Evolutionary conservation across 1,140 invertebrate genomes (phyloP).

Genomic region (Drosophila punjabiensis): DNA sequence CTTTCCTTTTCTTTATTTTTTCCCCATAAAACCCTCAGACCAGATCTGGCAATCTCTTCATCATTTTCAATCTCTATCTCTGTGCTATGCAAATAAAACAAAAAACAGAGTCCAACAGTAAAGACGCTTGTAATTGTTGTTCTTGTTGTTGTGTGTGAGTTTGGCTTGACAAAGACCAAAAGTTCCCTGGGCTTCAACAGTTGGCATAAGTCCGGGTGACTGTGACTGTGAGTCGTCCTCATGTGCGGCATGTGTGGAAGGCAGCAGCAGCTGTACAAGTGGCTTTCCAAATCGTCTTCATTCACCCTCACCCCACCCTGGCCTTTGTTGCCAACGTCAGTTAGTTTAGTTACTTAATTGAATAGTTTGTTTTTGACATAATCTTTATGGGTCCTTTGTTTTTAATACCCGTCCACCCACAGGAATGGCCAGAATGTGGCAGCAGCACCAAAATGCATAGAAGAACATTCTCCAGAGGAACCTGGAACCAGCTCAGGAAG

Average conservation of each 20-base stretch:
- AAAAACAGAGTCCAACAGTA: conserved; percentile 19
- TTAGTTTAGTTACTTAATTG: conserved; percentile 84
- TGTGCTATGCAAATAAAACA: conserved; percentile 70
- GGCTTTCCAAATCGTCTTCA: conserved; percentile 27
- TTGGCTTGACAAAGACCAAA: conserved; percentile 65
- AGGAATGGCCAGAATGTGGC: conserved; percentile 16
- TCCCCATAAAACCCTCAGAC: background rate
- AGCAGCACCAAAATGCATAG: conserved; percentile 10
- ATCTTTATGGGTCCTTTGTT: conserved; percentile 82
- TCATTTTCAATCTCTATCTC: conserved; percentile 31
- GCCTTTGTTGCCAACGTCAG: conserved; percentile 66
- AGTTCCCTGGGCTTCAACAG: conserved; percentile 67
- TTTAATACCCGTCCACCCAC: conserved; percentile 65
- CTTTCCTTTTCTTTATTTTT: background rate
- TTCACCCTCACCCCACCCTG: background rate
- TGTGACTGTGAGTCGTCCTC: conserved; percentile 12
- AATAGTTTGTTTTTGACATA: conserved; percentile 84
- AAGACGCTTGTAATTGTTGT: conserved; percentile 57
- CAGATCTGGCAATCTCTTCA: conserved; percentile 24
- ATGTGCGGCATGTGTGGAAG: conserved; percentile 57
- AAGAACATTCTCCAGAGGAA: conserved; percentile 1
- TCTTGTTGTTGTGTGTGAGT: conserved; percentile 56
- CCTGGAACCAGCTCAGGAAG: conserved; percentile 20
- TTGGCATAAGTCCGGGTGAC: conserved; percentile 48
- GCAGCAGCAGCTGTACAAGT: conserved; percentile 38